These are phyloP conservation scores for Pachypanchax playfairii DNA, from an alignment of 2,113 vertebrate genomes.

Conservation along the genomic window DNA sequence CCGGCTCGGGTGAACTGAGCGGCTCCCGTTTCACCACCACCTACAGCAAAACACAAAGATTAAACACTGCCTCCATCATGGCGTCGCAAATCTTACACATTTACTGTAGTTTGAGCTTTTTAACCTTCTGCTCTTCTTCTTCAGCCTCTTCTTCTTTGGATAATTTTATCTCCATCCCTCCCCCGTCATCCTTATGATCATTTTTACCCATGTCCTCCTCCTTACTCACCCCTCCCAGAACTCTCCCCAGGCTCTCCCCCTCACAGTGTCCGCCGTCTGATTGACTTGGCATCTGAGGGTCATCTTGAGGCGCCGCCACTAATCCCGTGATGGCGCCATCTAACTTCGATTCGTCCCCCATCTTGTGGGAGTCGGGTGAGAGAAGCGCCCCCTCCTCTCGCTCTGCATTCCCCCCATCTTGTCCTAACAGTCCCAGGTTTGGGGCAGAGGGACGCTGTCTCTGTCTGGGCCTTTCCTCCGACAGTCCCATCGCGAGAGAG, in stretches of 20 bases:
- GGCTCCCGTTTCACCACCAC: conserved; percentile 95
- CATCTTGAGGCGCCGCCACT: conserved; percentile 82
- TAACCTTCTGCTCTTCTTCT: conserved; percentile 84
- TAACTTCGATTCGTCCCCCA: conserved; percentile 85
- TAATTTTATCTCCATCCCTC: conserved; percentile 71
- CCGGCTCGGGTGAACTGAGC: conserved; percentile 90
- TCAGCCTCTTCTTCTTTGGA: conserved; percentile 77
- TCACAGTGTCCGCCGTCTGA: conserved; percentile 85
- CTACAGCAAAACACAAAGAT: conserved; percentile 56
- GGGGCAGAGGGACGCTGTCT: conserved; percentile 83
- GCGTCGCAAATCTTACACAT: too few relatives aligned
- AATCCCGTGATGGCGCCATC: conserved; percentile 64
- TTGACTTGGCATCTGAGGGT: conserved; percentile 95
- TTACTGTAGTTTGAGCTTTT: not conserved
- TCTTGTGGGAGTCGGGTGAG: conserved; percentile 90
- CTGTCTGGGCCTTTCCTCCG: conserved; percentile 87
- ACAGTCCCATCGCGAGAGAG: conserved; percentile 73
- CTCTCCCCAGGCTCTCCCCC: conserved; percentile 51
- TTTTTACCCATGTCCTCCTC: conserved; percentile 73
- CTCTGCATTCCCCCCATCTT: conserved; percentile 55
- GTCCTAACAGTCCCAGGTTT: conserved; percentile 78
- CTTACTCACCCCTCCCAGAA: conserved; percentile 70
- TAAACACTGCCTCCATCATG: too few relatives aligned
- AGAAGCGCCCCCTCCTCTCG: conserved; percentile 79
- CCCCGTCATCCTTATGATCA: conserved; percentile 76